A percentile compares a stretch with the other conserved stretches of the same genome.
Conservation (phyloP, 1,140 invertebrate genomes). For the Drosophila hydei region DNA sequence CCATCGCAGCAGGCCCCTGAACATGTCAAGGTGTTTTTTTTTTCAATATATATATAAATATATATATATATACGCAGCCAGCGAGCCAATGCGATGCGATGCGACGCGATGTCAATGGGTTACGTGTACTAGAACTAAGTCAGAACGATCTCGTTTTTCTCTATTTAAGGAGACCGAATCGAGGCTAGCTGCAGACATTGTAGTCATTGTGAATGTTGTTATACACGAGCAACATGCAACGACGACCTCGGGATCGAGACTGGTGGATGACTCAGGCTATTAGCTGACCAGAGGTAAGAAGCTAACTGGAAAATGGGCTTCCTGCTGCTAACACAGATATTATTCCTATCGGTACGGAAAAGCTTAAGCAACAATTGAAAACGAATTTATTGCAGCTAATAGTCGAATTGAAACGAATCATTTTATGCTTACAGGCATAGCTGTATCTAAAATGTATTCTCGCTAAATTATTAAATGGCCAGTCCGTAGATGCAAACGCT, state of each 20-base stretch:
- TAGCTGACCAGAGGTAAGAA: constrained; percentile 7
- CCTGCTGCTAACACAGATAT: constrained; percentile 80
- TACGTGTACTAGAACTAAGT: constrained; percentile 47
- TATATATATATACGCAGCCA: constrained; percentile 17
- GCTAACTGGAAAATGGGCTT: constrained; percentile 42
- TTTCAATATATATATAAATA: constrained; percentile 8
- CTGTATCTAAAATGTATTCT: constrained; percentile 26
- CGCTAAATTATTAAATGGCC: constrained; percentile 48
- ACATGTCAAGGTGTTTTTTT: constrained; percentile 71
- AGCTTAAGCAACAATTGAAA: constrained; percentile 74
- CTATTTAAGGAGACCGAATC: constrained; percentile 21
- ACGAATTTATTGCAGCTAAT: constrained; percentile 69
- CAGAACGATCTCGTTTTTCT: constrained; percentile 42
- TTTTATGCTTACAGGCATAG: not conserved
- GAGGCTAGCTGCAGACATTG: constrained; percentile 53
- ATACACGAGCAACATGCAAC: not conserved
- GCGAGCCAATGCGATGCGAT: constrained; percentile 4
- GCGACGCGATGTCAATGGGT: constrained; percentile 25
- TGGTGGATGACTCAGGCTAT: constrained; percentile 27
- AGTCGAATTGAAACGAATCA: constrained; percentile 43
- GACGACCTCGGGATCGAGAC: not conserved
- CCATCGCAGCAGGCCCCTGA: constrained; percentile 58
- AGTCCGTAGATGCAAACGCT: constrained; percentile 44
- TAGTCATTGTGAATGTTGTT: constrained; percentile 38
- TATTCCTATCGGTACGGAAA: constrained; percentile 55